phyloP scores from a whole-genome alignment of 2,888 invertebrate genomes.

The Synanthedon vespiformis region DNA sequence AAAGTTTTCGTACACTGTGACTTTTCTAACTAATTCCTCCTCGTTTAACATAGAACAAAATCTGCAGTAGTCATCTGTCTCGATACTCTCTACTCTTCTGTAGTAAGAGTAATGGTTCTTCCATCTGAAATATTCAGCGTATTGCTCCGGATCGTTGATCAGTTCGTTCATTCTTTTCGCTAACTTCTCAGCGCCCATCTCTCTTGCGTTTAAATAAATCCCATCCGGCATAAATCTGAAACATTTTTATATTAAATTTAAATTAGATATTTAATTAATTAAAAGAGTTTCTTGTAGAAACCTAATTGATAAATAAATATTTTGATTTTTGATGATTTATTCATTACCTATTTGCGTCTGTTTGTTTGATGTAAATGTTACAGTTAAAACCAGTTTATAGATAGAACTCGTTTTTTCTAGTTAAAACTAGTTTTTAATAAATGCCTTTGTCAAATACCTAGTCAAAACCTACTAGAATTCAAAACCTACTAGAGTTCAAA shows the following conservation, averaged over 20 bases:
- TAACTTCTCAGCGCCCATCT: slow-evolving; percentile 24
- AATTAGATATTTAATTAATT: no score
- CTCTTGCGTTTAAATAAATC: slow-evolving; percentile 40
- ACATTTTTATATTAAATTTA: slow-evolving; percentile 11
- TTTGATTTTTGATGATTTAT: no score
- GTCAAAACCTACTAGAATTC: no score
- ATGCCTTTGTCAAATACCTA: no score
- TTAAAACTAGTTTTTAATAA: no score
- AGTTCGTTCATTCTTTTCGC: slow-evolving; percentile 36
- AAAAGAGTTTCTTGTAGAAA: no score
- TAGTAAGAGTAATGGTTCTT: slow-evolving; percentile 44
- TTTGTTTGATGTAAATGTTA: no score
- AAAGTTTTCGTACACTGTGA: slow-evolving; percentile 29
- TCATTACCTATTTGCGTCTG: neutral
- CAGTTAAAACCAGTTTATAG: no score
- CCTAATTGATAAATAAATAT: no score
- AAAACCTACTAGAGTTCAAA: no score
- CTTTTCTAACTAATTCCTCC: slow-evolving; percentile 21
- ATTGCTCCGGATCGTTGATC: slow-evolving; percentile 30
- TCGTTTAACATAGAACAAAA: slow-evolving; percentile 44
- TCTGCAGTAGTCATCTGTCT: slow-evolving; percentile 47
- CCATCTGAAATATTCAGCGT: slow-evolving; percentile 47
- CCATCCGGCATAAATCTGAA: slow-evolving; percentile 53
- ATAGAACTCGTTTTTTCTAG: no score
- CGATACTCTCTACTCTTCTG: slow-evolving; percentile 21